phyloP scores from a whole-genome alignment of 2,797 vertebrate genomes.

The Limosa lapponica region DNA sequence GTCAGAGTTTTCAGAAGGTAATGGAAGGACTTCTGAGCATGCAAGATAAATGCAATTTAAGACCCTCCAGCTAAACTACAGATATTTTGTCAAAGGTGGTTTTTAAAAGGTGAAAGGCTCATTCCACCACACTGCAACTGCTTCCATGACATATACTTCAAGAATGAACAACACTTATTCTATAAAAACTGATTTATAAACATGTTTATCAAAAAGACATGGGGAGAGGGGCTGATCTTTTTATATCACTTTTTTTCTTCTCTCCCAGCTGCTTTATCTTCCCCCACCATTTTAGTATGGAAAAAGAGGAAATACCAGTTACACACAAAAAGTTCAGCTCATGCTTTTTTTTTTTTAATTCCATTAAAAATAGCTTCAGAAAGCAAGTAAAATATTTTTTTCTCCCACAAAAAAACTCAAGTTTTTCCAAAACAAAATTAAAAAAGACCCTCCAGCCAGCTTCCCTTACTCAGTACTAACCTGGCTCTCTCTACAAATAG shows the following conservation, averaged over 20 bases:
- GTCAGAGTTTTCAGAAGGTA: background rate
- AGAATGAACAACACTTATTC: background rate
- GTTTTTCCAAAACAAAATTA: background rate
- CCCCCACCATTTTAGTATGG: background rate
- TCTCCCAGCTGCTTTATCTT: background rate
- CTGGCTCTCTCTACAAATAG: background rate
- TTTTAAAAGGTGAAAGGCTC: background rate
- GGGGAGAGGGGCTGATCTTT: background rate
- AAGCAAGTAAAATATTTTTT: background rate
- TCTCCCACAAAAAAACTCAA: background rate
- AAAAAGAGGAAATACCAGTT: background rate
- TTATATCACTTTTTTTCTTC: background rate
- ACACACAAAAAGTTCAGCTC: background rate
- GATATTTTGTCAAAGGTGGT: background rate
- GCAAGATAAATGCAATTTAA: background rate
- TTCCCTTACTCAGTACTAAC: background rate
- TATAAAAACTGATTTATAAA: background rate
- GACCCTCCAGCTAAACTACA: background rate
- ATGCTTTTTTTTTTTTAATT: background rate
- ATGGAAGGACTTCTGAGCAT: background rate
- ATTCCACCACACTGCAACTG: background rate
- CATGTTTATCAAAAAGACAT: background rate
- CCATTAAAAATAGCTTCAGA: background rate
- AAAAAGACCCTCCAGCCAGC: background rate
- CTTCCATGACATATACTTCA: background rate